phyloP scores from a whole-genome alignment of 2,797 vertebrate genomes.

The Oreortyx pictus region DNA sequence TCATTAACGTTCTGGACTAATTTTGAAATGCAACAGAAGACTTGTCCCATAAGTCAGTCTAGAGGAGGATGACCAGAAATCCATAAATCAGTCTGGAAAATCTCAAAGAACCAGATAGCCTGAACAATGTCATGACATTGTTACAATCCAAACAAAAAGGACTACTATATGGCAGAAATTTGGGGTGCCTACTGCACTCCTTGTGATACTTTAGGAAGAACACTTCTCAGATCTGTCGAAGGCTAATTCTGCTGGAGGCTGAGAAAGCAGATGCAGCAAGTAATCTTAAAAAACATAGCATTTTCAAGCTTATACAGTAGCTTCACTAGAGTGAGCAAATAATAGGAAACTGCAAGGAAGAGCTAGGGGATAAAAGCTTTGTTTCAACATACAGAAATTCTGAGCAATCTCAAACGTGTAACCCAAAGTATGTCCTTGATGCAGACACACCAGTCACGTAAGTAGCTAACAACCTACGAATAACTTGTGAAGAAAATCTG shows the following conservation, averaged over 20 bases:
- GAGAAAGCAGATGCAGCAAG: background rate
- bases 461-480: accelerated
- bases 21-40: background rate
- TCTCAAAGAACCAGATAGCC: background rate
- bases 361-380: background rate
- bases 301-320: background rate
- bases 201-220: background rate
- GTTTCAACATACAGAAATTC: background rate
- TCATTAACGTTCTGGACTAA: background rate
- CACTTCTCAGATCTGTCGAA: background rate
- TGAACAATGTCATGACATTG: background rate
- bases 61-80: background rate
- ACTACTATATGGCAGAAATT: background rate
- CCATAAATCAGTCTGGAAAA: background rate
- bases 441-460: accelerated
- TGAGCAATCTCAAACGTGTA: background rate
- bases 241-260: background rate
- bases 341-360: background rate
- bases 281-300: background rate
- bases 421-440: background rate
- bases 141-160: background rate
- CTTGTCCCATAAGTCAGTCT: background rate
- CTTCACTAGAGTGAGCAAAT: background rate
- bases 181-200: background rate
- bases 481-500: background rate